Conservation (phyloP, 2,888 invertebrate species). For the Orthonychiurus folsomi region DNA sequence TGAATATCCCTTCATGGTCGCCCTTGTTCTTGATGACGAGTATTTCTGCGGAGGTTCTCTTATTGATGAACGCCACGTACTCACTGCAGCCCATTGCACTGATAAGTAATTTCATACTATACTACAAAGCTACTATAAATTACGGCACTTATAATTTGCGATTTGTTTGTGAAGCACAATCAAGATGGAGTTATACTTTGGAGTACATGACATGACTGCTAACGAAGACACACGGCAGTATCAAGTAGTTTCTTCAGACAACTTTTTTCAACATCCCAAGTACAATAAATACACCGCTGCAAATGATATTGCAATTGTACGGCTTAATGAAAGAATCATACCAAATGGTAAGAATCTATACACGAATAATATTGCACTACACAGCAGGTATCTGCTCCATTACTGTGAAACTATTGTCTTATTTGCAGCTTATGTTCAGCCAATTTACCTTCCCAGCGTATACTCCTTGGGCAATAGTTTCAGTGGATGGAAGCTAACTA, state of each 20-base stretch:
- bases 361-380: no score
- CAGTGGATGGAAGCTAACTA: conserved; percentile 25
- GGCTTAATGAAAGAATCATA: conserved; percentile 16
- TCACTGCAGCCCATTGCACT: conserved; percentile 35
- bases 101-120: conserved; percentile 14
- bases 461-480: conserved; percentile 29
- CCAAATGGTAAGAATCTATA: conserved; percentile 19
- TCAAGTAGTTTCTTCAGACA: conserved; percentile 2
- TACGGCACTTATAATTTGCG: not conserved
- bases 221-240: conserved; percentile 10
- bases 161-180: conserved; percentile 8
- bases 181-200: conserved; percentile 14
- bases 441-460: conserved; percentile 32
- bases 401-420: conserved; percentile 4
- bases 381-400: not conserved
- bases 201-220: conserved; percentile 12
- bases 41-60: conserved; percentile 32
- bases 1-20: conserved; percentile 34
- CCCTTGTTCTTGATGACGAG: conserved; percentile 27
- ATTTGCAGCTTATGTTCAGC: conserved; percentile 30
- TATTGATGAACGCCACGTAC: conserved; percentile 26
- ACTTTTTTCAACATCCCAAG: conserved; percentile 30
- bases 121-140: not conserved
- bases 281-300: conserved; percentile 26
- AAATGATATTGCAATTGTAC: conserved; percentile 34